A percentile compares a stretch with the other conserved stretches of the same genome.
phyloP scores from a whole-genome alignment of 2,888 invertebrate genomes.

The Hyposoter dolosus region DNA sequence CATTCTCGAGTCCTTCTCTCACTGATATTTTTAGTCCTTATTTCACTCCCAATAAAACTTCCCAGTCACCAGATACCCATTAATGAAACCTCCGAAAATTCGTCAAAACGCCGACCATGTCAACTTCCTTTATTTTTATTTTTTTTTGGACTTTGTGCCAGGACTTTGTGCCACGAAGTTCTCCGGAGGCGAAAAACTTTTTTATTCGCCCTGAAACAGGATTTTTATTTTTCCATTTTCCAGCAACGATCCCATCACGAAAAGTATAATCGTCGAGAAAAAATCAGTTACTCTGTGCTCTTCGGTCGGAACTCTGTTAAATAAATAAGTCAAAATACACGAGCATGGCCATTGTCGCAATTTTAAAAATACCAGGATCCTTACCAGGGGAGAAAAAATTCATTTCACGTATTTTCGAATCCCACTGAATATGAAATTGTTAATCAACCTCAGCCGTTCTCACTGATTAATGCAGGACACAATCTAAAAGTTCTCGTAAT shows the following conservation, averaged over 20 bases:
- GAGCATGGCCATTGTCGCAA: constrained; percentile 1
- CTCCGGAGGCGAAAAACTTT: neutral
- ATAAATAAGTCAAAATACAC: neutral
- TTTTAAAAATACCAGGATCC: constrained; percentile 48
- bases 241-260: neutral
- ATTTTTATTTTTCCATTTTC: neutral
- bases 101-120: neutral
- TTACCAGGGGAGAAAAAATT: constrained; percentile 13
- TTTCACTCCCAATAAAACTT: neutral
- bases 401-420: neutral
- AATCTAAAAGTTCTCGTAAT: constrained; percentile 28
- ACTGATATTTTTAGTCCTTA: neutral
- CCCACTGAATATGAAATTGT: constrained; percentile 28
- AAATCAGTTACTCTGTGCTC: neutral
- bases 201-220: neutral
- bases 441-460: constrained; percentile 13
- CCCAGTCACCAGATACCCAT: neutral
- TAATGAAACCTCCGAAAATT: neutral
- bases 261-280: neutral
- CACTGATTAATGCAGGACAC: constrained; percentile 46
- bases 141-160: neutral
- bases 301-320: neutral
- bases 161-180: too few relatives aligned
- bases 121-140: neutral
- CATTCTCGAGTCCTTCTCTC: constrained; percentile 3